Percentiles rank a stretch among this genome's conserved stretches.
Conservation (phyloP, 2,797 vertebrate species). For the Micrastur ruficollis region DNA sequence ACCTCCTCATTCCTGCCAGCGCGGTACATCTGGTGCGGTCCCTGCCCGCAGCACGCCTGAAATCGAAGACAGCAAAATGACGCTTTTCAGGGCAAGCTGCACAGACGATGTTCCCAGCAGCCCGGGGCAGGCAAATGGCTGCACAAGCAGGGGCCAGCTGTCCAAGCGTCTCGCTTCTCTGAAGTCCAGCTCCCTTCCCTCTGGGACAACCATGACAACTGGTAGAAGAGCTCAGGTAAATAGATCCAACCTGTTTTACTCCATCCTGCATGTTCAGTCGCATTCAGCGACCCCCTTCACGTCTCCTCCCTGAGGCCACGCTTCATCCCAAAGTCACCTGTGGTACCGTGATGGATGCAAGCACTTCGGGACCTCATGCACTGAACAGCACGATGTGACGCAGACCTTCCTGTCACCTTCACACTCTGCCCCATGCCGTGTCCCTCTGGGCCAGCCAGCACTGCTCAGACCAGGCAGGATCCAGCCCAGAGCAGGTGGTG, state of each 20-base stretch:
- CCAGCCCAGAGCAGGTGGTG: background rate
- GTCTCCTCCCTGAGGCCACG: background rate
- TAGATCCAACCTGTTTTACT: background rate
- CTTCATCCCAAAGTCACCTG: background rate
- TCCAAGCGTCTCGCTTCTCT: fast-evolving
- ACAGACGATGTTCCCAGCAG: background rate
- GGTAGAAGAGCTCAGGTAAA: background rate
- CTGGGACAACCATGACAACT: background rate
- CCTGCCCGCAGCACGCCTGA: background rate
- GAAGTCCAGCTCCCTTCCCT: background rate
- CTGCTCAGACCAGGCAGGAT: background rate
- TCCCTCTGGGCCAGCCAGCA: background rate
- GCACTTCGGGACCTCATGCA: fast-evolving
- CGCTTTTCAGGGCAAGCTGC: background rate
- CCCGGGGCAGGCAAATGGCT: background rate
- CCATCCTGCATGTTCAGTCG: fast-evolving
- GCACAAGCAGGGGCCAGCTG: background rate
- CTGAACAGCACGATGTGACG: fast-evolving
- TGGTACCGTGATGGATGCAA: background rate
- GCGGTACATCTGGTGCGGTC: background rate
- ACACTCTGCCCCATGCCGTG: fast-evolving
- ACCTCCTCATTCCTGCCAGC: background rate
- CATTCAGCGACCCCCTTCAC: background rate
- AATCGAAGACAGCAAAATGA: background rate
- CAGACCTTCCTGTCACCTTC: background rate